Evolutionary conservation across 2,888 invertebrate species (phyloP), one percentile per base, ranked within the genome.

Genomic region (Tetranychus piercei): DNA sequence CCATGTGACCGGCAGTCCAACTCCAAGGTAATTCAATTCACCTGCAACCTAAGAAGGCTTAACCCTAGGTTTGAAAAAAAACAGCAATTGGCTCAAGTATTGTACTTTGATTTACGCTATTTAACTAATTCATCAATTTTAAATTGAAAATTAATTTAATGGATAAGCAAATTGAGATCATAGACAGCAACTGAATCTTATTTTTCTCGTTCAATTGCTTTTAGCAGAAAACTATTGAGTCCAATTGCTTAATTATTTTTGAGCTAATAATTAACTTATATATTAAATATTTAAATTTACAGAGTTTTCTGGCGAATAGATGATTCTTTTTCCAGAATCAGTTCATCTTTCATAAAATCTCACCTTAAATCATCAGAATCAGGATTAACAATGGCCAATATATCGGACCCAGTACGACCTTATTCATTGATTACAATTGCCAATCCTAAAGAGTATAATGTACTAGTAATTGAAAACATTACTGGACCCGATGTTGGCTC

Each of bases 401-500:
- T 76, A 18, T 66, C 44, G 44, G 65, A 74, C 9, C 22, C 69
- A 69, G 9, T 45, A 4, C 22, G 18, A 45, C 43, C 22, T 5
- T 23, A 72, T n/a, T 72, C 44, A 5, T n/a, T 23, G 6, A 69
- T 69, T 11, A 23, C 69, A 69, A 23, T 69, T 20, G 44, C 70
- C n/a, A 74, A 75, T n/a, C 44, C 73, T 5, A 23, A 67, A 20
- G 64, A 73, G 44, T 66, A 67, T 6, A 73, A 72, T 22, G 65
- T 20, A 64, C 18, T 64, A 8, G 23, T 18, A 22, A 34, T 73
- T 23, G 73, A 73, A 23, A 73, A 73, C 20, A 73, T 69, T 20
- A 69, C 69, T 22, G 69, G 69, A 20, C 69, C 69, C 8, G 78
- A 78, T 45, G 78, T 77, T 55, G 78, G 78, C 9, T 18, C 71